These are phyloP conservation scores for Euthynnus affinis DNA, from an alignment of 2,797 vertebrate species.

Conservation along the genomic window DNA sequence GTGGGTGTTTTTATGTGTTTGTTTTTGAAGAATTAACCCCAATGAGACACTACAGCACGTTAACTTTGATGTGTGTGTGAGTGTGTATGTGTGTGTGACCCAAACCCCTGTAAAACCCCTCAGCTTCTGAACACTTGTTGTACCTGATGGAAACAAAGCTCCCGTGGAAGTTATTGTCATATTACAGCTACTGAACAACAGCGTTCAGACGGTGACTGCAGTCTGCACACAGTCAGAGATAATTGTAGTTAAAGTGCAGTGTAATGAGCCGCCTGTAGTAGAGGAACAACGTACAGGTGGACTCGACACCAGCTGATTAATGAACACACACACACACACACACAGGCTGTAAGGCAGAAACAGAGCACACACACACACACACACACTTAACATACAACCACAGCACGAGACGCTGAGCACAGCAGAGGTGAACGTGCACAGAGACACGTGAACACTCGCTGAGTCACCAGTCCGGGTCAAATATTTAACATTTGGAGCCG, in stretches of 20 bases:
- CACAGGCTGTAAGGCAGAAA: no score
- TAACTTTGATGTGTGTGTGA: not conserved
- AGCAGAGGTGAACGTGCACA: no score
- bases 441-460: no score
- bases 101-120: not conserved
- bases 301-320: not conserved
- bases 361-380: no score
- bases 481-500: no score
- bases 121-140: not conserved
- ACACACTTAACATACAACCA: no score
- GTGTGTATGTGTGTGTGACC: constrained; percentile 8
- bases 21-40: constrained; percentile 50
- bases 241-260: not conserved
- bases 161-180: constrained; percentile 14
- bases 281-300: not conserved
- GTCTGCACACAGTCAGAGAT: not conserved
- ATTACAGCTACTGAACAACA: constrained; percentile 27
- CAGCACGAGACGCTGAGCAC: no score
- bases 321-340: constrained; percentile 1
- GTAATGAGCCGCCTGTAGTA: not conserved
- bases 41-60: constrained; percentile 12
- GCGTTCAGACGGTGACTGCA: not conserved
- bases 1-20: constrained; percentile 56
- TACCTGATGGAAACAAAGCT: constrained; percentile 26
- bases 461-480: no score